Evolutionary conservation across 1,140 invertebrate genomes (phyloP).

Genomic region (Galleria mellonella): DNA sequence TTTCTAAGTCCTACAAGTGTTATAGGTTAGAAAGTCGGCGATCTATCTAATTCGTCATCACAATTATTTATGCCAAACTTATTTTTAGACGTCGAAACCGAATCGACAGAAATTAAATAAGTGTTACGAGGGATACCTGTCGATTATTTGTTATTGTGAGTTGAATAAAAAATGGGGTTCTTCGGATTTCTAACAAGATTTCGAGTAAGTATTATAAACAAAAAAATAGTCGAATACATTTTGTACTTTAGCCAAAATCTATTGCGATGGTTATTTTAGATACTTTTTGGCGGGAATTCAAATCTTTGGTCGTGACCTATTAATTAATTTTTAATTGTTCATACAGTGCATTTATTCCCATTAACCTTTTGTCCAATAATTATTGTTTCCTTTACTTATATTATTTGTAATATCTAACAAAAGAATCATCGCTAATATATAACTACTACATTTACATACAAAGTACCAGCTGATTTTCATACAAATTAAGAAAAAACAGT

Average conservation of each 20-base stretch:
- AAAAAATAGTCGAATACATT: neutral
- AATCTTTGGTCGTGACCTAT: conserved; percentile 27
- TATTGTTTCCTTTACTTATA: too few species aligned
- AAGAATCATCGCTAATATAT: too few species aligned
- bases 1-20: conserved; percentile 24
- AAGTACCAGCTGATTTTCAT: too few species aligned
- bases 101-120: conserved; percentile 21
- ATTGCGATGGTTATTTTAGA: conserved; percentile 10
- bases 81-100: conserved; percentile 40
- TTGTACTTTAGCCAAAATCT: conserved; percentile 12
- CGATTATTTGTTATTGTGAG: conserved; percentile 13
- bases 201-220: neutral
- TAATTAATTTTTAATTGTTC: conserved; percentile 5
- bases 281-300: conserved; percentile 26
- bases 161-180: conserved; percentile 46
- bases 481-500: too few species aligned
- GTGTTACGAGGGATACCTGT: conserved; percentile 21
- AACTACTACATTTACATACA: too few species aligned
- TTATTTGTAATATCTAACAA: too few species aligned
- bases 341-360: too few species aligned
- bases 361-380: too few species aligned
- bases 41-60: conserved; percentile 36
- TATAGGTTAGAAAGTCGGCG: conserved; percentile 38
- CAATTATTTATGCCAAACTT: conserved; percentile 40
- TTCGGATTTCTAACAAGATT: conserved; percentile 27